Base-by-base conservation (phyloP, 2,113 vertebrate genomes). In the Oostethus manadensis region DNA sequence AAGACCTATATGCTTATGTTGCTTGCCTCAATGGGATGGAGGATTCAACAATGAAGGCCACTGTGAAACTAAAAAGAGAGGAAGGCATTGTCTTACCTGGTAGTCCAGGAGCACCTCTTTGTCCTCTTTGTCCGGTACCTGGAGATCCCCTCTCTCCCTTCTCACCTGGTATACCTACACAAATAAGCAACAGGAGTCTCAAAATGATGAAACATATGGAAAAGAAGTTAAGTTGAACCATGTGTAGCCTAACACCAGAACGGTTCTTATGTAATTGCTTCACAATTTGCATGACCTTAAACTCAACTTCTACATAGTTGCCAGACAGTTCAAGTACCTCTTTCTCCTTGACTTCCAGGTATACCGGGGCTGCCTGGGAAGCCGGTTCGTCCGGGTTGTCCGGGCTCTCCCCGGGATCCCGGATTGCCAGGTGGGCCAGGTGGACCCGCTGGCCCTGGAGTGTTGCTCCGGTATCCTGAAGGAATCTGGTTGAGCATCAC, bases 401-500 rank as follows among this genome's bases (percentile, higher is more conserved):
- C 97, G 5, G 92, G 92, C 58, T 99, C 97, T 87, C 97, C 97
- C 60, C 91, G 90, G 71, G 87, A 0, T 62, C 97, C 97, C 45
- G 84, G 67, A 10, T 78, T 85, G 50, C 97, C 97, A n/a, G 93
- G 87, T 4, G 93, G 92, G 0, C 97, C 97, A 16, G 95, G 88
- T 51, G 94, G 94, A 0, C 97, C 97, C 0, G 92, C 35, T 5
- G 95, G 95, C 43, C 97, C 97, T 2, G 95, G 92, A 58, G 84
- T 89, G 77, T 93, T 96, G 61, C 93, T 93, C 22, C 93, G 92
- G 82, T 97, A 94, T 76, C 94, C 93, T 0, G 94, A 94, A 0
- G 97, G 97, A 81, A 99, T 96, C 88, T 99, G 97, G 86, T 98
- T 99, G 81, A 99, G 70, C 93, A 98, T 92, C 78, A 91, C 92